These are phyloP conservation scores for Numenius phaeopus DNA, from an alignment of 2,797 vertebrate genomes.

Conservation along the genomic window DNA sequence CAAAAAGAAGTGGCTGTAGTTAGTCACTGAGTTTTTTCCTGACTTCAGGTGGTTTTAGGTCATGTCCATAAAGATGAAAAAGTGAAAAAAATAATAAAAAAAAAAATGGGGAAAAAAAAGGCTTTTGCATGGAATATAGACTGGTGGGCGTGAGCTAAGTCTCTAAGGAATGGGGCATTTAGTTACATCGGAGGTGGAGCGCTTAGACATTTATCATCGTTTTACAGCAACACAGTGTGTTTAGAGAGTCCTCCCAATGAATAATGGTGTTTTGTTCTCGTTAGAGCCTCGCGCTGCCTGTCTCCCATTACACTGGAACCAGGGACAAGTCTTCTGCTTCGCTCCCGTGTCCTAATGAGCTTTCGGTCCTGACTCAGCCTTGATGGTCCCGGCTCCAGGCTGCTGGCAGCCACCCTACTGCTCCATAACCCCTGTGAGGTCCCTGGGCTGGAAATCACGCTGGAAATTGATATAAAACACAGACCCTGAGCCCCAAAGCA, in stretches of 20 bases:
- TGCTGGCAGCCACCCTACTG: rapidly evolving
- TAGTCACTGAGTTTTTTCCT: not conserved
- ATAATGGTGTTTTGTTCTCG: not conserved
- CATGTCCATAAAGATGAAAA: not conserved
- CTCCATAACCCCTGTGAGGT: not conserved
- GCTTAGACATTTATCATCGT: not conserved
- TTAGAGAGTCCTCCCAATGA: not conserved
- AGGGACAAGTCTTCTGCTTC: not conserved
- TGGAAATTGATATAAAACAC: not conserved
- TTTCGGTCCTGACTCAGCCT: not conserved
- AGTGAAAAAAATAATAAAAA: not conserved
- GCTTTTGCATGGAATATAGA: not conserved
- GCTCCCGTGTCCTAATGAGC: not conserved
- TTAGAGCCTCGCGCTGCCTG: not conserved
- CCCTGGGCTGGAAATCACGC: not conserved
- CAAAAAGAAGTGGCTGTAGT: not conserved
- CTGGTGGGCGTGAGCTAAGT: not conserved
- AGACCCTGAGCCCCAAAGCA: not conserved
- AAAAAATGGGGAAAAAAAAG: not conserved
- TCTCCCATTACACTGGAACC: not conserved
- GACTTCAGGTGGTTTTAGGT: not conserved
- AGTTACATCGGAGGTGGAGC: not conserved
- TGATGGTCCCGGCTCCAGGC: not conserved
- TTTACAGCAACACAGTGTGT: not conserved
- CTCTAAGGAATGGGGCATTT: not conserved